Evolutionary conservation across 2,113 vertebrate species (phyloP), one percentile per base, ranked within the genome.

Genomic region (Lonchura striata): DNA sequence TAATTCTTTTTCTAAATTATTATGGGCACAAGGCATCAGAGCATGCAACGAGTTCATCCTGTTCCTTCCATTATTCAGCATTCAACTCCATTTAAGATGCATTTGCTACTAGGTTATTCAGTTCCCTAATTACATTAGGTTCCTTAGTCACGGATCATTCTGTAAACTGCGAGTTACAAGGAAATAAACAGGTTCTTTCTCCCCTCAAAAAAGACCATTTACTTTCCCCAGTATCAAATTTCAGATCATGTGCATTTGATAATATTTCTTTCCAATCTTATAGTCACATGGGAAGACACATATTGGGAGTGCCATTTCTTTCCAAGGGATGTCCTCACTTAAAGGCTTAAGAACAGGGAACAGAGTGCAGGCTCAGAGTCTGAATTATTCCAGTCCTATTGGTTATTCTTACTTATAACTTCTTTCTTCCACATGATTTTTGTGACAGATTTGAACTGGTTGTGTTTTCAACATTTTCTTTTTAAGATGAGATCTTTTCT

Each of bases 91-190:
- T 83, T 94, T 82, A 82, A 86, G 37, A 82, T 42, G 44, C 66
- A 79, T 90, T 94, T 92, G n/a, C 79, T 82, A 35, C 90, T 93
- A 85, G 37, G 37, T 71, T 94, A 69, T 90, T 86, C 63, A 63
- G 23, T 75, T 93, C n/a, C 37, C 53, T 92, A 50, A 93, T 95
- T 85, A 16, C 57, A 61, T 82, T 44, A 80, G n/a, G 4, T 46
- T 76, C 37, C 50, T 90, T 93, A 72, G 66, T 85, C 57, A 35
- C 13, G 14, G 54, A 77, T 69, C 31, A 33, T 82, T 94, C 82
- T 89, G 69, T 49, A 75, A 85, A 42, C n/a, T 25, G 5, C 56
- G 57, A 82, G 24, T 13, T 53, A 70, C 61, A 91, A 53, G 53
- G 64, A 78, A 72, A 56, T 39, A 82, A 82, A 52, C 33, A 68